Evolutionary conservation across 1,140 invertebrate species (phyloP).

Genomic region (Aphaenogaster ashmeadi): DNA sequence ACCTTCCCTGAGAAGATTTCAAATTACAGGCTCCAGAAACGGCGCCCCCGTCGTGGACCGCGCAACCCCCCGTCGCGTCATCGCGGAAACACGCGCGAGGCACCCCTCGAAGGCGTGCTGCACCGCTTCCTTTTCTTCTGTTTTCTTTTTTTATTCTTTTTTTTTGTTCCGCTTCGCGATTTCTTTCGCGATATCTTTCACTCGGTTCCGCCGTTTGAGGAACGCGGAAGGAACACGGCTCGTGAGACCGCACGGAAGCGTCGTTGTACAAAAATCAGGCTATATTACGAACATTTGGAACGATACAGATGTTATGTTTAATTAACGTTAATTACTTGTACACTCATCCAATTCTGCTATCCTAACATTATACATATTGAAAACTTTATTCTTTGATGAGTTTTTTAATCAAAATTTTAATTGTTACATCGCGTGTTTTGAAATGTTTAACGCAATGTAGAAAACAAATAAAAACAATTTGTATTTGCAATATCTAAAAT

Average conservation of each 20-base stretch:
- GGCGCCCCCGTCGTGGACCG: constrained; percentile 71
- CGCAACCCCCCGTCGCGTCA: constrained; percentile 72
- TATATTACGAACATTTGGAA: background rate
- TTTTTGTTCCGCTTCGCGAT: constrained; percentile 59
- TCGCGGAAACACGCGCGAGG: constrained; percentile 76
- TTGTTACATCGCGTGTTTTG: background rate
- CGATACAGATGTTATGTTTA: background rate
- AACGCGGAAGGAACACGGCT: background rate
- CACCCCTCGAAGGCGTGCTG: constrained; percentile 70
- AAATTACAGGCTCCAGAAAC: constrained; percentile 83
- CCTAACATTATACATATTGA: background rate
- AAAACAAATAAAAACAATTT: background rate
- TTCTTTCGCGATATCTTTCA: constrained; percentile 75
- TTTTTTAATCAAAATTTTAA: background rate
- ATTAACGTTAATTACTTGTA: background rate
- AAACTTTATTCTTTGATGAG: background rate
- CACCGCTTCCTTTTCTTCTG: constrained; percentile 48
- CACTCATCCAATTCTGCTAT: background rate
- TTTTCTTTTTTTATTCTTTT: constrained; percentile 1
- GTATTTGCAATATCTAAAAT: background rate
- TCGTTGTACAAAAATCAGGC: background rate
- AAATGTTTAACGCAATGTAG: background rate
- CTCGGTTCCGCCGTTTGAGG: constrained; percentile 9
- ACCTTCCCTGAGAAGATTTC: constrained; percentile 85
- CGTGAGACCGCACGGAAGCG: background rate